Evolutionary conservation across 2,113 vertebrate species (phyloP), one percentile per base, ranked within the genome.

Genomic region (Caretta caretta): DNA sequence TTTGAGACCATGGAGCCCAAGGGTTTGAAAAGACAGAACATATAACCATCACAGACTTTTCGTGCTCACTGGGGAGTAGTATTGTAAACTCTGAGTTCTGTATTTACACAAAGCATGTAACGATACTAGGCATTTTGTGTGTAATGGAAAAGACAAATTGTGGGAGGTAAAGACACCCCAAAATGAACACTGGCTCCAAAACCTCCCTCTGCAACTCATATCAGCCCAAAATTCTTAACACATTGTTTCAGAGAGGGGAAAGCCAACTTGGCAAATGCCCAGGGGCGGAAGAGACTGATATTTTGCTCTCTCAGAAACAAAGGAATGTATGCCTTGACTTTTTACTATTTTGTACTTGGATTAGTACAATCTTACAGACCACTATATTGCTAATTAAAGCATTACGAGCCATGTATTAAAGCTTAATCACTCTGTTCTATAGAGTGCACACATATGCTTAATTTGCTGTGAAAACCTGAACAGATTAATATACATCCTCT

Each of bases 311-410:
- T 76, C 35, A 50, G 90, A 94, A 48, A 84, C 57, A 72, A 6
- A 90, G 24, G 72, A 25, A 83, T 78, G 35, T 31, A 31, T 76
- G 16, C 82, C 84, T 59, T 76, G 14, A n/a, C n/a, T 90, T 90
- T 62, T 75, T 50, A 82, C 27, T 78, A 25, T 42, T 69, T 83
- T 79, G 65, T 84, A 86, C 84, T 94, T 75, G n/a, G 88, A 80
- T 85, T 94, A 59, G 38, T 75, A 85, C 79, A 90, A 54, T 22
- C 72, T 87, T 95, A 90, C 24, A 83, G 38, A 94, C 89, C 84
- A 97, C 91, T 79, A 11, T 80, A 90, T 84, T 49, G 35, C 91
- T 96, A 93, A 95, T 94, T 97, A 95, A 97, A 95, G 54, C 82
- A 95, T 84, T 96, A 94, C 79, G 96, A 93, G 95, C 83, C 75